Percentiles rank a stretch among this genome's conserved stretches.
phyloP scores from a whole-genome alignment of 2,113 vertebrate species.

The Centrocercus urophasianus region DNA sequence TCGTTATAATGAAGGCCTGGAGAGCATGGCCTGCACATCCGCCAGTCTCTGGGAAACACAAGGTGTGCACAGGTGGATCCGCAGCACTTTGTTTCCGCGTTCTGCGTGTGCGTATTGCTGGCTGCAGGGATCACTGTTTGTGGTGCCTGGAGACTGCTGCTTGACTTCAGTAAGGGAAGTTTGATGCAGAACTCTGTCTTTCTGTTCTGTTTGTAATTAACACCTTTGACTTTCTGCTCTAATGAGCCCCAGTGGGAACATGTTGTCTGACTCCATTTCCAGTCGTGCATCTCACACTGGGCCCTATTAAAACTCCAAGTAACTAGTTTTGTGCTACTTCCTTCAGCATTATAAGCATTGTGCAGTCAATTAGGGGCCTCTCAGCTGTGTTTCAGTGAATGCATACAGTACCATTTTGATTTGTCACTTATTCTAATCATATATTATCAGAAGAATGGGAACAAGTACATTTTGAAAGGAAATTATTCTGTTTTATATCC shows the following conservation, averaged over 20 bases:
- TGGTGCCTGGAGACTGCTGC: rapidly evolving
- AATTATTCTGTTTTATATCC: rapidly evolving
- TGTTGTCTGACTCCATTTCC: rapidly evolving
- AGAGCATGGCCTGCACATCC: no score
- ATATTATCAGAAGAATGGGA: neutral
- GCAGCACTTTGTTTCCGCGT: neutral
- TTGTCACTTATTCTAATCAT: neutral
- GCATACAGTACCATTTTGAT: neutral
- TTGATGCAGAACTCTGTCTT: rapidly evolving
- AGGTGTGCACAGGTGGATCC: neutral
- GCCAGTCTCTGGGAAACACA: neutral
- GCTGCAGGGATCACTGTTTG: neutral
- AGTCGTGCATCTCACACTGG: neutral
- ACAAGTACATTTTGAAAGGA: neutral
- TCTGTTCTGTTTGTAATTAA: neutral
- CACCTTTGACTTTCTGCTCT: neutral
- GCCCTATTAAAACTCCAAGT: neutral
- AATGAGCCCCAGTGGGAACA: neutral
- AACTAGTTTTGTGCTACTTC: neutral
- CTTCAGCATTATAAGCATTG: rapidly evolving
- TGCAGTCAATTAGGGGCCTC: neutral
- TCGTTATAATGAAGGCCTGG: no score
- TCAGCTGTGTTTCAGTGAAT: neutral
- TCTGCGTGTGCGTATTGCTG: rapidly evolving
- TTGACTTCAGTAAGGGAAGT: neutral